Conservation (phyloP, 2,797 vertebrate genomes). For the Enteromius fasciolatus region DNA sequence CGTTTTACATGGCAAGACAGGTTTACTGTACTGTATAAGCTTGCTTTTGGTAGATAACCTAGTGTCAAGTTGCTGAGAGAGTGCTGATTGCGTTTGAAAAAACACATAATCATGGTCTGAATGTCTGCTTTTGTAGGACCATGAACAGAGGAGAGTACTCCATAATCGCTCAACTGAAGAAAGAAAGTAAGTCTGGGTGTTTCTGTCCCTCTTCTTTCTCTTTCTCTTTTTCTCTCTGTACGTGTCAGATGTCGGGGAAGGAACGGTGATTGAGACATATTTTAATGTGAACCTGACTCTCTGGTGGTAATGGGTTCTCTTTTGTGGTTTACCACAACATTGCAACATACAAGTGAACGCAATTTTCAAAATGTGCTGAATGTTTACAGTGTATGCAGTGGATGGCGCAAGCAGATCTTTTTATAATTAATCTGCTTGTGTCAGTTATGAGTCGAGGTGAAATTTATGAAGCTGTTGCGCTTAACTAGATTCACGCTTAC, state of each 20-base stretch:
- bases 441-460: background rate
- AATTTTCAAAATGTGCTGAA: background rate
- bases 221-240: background rate
- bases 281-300: constrained; percentile 25
- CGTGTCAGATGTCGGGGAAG: background rate
- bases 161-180: constrained; percentile 92
- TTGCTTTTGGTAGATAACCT: background rate
- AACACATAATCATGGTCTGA: background rate
- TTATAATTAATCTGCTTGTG: background rate
- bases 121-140: constrained; percentile 77
- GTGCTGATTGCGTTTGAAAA: background rate
- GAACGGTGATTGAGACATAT: background rate
- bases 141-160: constrained; percentile 96
- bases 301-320: background rate
- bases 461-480: background rate
- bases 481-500: background rate
- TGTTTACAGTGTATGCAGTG: background rate
- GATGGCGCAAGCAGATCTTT: background rate
- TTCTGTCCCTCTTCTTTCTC: background rate
- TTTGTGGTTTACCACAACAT: background rate
- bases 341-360: background rate
- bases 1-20: background rate
- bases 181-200: constrained; percentile 83
- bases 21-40: background rate
- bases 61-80: background rate